Evolutionary conservation across 2,888 invertebrate species (phyloP).

Genomic region (Endomychus coccineus): DNA sequence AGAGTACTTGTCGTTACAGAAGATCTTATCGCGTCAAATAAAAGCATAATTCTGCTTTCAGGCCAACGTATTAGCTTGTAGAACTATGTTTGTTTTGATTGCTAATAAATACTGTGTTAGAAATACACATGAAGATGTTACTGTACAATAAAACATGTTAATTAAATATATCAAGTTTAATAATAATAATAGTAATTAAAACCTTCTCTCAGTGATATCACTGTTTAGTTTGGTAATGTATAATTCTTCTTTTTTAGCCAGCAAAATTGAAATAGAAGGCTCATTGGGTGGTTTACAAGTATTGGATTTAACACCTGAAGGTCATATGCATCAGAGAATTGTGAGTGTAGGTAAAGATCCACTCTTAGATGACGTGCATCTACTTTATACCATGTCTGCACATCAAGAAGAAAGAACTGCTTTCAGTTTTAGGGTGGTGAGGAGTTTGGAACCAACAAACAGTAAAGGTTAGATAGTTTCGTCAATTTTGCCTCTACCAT

Average conservation of each 20-base stretch:
- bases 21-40: no score
- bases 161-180: no score
- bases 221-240: no score
- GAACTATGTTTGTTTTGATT: no score
- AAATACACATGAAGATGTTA: no score
- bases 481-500: background rate
- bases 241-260: conserved; percentile 25
- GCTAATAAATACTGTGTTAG: no score
- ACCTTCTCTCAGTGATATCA: no score
- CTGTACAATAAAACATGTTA: no score
- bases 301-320: conserved; percentile 79
- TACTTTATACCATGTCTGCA: conserved; percentile 38
- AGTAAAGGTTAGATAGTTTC: conserved; percentile 13
- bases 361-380: conserved; percentile 47
- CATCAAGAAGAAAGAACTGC: conserved; percentile 40
- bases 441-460: conserved; percentile 27
- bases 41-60: no score
- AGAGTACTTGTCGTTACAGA: no score
- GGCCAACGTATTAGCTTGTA: no score
- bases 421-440: conserved; percentile 48
- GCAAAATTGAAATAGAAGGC: conserved; percentile 62
- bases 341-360: conserved; percentile 77
- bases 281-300: conserved; percentile 89
- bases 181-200: no score
- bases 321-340: conserved; percentile 76